Evolutionary conservation across 2,888 invertebrate genomes (phyloP).

Genomic region (Nomada ferruginata): DNA sequence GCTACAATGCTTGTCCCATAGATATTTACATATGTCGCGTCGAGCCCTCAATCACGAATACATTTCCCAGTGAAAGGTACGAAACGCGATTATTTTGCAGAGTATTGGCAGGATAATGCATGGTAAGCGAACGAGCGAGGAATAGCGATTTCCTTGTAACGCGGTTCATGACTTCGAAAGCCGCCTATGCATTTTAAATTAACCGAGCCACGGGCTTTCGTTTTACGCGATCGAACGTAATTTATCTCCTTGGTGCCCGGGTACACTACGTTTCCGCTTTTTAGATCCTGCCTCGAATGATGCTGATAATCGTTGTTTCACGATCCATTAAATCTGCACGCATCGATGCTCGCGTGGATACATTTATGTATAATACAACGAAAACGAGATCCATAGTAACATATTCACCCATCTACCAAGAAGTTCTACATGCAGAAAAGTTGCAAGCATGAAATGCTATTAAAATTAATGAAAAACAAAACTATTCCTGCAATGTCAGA

Average conservation of each 20-base stretch:
- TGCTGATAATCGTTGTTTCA: neutral
- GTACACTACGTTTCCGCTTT: slow-evolving; percentile 42
- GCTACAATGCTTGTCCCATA: slow-evolving; percentile 10
- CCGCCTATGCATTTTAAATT: slow-evolving; percentile 29
- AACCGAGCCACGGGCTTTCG: slow-evolving; percentile 21
- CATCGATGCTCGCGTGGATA: neutral
- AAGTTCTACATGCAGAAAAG: neutral
- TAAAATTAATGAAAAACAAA: neutral
- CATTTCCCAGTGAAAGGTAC: slow-evolving; percentile 43
- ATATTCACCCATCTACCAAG: neutral
- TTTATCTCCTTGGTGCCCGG: slow-evolving; percentile 37
- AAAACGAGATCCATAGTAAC: neutral
- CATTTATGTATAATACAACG: neutral
- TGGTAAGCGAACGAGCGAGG: slow-evolving; percentile 2
- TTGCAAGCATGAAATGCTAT: neutral
- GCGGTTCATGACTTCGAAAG: slow-evolving; percentile 26
- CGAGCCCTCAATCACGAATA: neutral
- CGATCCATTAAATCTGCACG: slow-evolving; percentile 17
- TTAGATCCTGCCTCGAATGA: slow-evolving; percentile 19
- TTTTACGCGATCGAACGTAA: slow-evolving; percentile 47
- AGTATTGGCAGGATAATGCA: slow-evolving; percentile 33
- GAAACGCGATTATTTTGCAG: slow-evolving; percentile 25
- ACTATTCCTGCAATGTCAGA: neutral
- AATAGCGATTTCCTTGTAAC: slow-evolving; percentile 38
- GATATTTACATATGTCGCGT: slow-evolving; percentile 29